Base-by-base conservation (phyloP, 2,888 invertebrate species). In the Allacma fusca region DNA sequence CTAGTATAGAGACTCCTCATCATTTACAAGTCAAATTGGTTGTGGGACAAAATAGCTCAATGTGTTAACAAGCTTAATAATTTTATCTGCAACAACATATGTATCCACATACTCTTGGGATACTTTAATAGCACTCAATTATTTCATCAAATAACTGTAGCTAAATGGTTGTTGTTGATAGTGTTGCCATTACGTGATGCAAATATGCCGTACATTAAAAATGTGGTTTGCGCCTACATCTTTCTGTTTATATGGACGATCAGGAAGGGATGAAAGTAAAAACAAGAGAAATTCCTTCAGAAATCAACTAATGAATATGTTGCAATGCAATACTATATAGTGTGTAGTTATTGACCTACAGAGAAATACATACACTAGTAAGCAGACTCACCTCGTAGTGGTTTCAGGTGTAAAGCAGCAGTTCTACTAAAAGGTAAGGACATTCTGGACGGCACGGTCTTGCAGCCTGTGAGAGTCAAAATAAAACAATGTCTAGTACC, bases 331-430 rank as follows among this genome's bases (percentile, higher is more conserved):
- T 26, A 23, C 24, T 62, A 16, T 19, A 50, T 12, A 16, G 1
- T 50, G 19, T 50, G 16, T 9, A 50, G 34, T 34, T 34, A n/a
- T n/a, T n/a, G n/a, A n/a, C n/a, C 9, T 9, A 34, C 34, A 34
- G 5, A 34, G 9, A 34, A 4, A 34, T 7, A 34, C 5, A 34
- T 16, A 57, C 57, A 16, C 57, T 57, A 57, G 16, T 23, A 67
- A 43, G 68, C 68, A 68, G n/a, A 68, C 68, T 68, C 68, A 68
- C 68, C 68, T 68, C 68, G 68, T 28, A 68, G 68, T 68, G 68
- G 68, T 12, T 65, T 65, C 65, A 65, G 24, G 65, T 65, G 65
- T 65, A 68, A 68, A 68, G 68, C 68, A 40, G 68, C 68, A 40
- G 68, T 68, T 68, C 68, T 68, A 68, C 68, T 68, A 40, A 68